phyloP scores from a whole-genome alignment of 2,797 vertebrate species.

The Falco biarmicus region DNA sequence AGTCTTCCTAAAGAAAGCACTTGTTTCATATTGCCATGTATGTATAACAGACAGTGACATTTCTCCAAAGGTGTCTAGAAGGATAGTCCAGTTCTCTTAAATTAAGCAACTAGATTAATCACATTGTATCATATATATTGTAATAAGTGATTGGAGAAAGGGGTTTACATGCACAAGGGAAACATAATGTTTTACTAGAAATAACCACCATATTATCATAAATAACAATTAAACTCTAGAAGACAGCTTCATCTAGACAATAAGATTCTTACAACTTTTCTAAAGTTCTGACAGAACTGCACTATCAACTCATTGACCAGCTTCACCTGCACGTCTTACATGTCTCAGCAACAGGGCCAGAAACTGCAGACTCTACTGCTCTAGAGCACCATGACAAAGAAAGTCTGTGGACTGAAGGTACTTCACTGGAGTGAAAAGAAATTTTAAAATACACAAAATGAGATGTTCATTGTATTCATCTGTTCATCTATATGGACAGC shows the following conservation, averaged over 20 bases:
- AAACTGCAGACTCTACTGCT: not conserved
- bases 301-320: not conserved
- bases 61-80: not conserved
- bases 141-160: not conserved
- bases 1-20: not conserved
- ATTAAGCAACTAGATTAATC: not conserved
- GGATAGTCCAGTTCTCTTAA: not conserved
- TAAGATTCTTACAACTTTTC: not conserved
- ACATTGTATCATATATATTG: not conserved
- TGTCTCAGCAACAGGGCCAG: not conserved
- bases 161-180: not conserved
- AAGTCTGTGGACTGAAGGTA: not conserved
- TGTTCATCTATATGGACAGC: not conserved
- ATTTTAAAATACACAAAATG: not conserved
- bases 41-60: not conserved
- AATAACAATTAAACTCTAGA: not conserved
- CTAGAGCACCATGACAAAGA: not conserved
- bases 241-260: not conserved
- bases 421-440: not conserved
- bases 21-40: not conserved
- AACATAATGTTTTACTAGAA: not conserved
- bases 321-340: not conserved
- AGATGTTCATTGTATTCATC: not conserved
- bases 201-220: not conserved
- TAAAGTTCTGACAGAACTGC: not conserved